Conservation (phyloP, 2,888 invertebrate genomes). For the Epiblema foenella region DNA sequence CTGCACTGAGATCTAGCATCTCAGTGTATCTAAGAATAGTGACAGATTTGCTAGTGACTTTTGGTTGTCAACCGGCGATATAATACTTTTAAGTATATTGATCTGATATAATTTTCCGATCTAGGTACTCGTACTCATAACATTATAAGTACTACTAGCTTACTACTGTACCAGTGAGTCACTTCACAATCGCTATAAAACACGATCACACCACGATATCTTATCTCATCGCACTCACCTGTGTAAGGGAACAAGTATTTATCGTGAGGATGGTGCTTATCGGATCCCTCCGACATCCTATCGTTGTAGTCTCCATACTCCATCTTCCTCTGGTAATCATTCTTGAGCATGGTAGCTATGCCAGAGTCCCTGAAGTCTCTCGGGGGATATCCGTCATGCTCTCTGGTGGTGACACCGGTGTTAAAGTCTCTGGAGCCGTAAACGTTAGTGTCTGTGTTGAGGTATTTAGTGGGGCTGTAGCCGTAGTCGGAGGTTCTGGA, state of each 20-base stretch:
- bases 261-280: conserved; percentile 89
- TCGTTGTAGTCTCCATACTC: conserved; percentile 85
- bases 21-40: too few species aligned
- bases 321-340: conserved; percentile 81
- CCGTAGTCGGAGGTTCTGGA: conserved; percentile 79
- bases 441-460: conserved; percentile 68
- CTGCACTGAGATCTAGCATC: too few species aligned
- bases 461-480: conserved; percentile 79
- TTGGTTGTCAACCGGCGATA: too few species aligned
- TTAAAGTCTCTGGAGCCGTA: conserved; percentile 77
- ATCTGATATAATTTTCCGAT: background rate
- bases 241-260: conserved; percentile 94
- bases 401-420: conserved; percentile 69
- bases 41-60: too few species aligned
- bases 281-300: conserved; percentile 88
- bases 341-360: conserved; percentile 81
- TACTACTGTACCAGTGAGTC: too few species aligned
- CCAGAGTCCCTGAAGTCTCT: conserved; percentile 80
- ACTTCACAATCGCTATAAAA: conserved; percentile 1
- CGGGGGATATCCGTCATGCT: conserved; percentile 75
- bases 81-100: too few species aligned
- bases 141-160: too few species aligned
- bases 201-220: conserved; percentile 9
- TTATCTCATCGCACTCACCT: conserved; percentile 70
- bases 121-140: background rate